Evolutionary conservation across 2,888 invertebrate species (phyloP).

Genomic region (Coenonympha glycerion): DNA sequence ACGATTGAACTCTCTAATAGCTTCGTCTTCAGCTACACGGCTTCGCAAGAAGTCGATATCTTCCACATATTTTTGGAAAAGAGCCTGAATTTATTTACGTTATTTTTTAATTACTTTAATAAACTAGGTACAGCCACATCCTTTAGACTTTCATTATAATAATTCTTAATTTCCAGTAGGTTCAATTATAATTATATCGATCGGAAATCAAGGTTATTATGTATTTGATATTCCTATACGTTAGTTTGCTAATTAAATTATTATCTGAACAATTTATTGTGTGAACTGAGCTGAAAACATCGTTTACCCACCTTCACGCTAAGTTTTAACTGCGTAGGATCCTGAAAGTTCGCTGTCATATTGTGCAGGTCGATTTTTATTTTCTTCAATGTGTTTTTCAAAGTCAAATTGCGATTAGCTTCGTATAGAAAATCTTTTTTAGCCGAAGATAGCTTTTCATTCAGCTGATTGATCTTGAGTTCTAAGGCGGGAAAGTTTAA

Average conservation of each 20-base stretch:
- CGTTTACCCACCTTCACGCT: conserved; percentile 64
- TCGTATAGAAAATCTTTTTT: conserved; percentile 83
- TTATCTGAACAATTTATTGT: too few relatives aligned
- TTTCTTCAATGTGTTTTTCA: conserved; percentile 80
- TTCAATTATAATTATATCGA: background rate
- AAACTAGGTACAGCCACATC: background rate
- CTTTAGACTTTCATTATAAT: too few relatives aligned
- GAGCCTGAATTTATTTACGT: conserved; percentile 48
- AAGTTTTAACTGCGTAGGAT: conserved; percentile 78
- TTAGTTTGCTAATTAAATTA: too few relatives aligned
- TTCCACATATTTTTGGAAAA: conserved; percentile 83
- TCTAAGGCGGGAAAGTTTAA: conserved; percentile 71
- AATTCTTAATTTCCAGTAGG: too few relatives aligned
- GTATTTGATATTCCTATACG: too few relatives aligned
- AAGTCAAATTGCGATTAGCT: conserved; percentile 75
- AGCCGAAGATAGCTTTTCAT: conserved; percentile 84
- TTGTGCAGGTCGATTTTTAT: conserved; percentile 89
- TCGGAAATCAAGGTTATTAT: background rate
- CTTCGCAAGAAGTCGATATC: conserved; percentile 81
- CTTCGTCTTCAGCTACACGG: conserved; percentile 81
- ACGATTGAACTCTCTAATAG: conserved; percentile 83
- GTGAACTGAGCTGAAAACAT: background rate
- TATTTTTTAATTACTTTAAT: background rate
- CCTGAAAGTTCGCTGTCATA: conserved; percentile 85
- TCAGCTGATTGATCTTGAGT: conserved; percentile 83